Conservation (phyloP, 53 echinoderm and acorn worm species). For the Henricia sp. region DNA sequence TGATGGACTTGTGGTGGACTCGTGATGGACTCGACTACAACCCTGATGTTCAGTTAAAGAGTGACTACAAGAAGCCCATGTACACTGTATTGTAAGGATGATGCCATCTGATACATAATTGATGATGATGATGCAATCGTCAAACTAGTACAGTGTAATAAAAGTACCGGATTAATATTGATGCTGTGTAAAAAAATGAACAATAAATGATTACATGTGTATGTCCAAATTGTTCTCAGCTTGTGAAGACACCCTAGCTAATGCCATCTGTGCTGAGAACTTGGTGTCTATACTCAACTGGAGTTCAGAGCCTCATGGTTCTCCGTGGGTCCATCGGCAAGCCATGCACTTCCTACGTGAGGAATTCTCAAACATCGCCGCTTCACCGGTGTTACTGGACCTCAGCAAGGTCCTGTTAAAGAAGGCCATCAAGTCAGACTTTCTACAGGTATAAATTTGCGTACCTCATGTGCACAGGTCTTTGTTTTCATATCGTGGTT, state of each 20-base stretch:
- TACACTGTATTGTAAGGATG: too few species aligned
- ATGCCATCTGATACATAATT: too few species aligned
- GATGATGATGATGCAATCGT: too few species aligned
- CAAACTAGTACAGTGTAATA: too few species aligned
- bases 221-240: conserved; percentile 41
- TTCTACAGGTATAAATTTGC: conserved; percentile 98
- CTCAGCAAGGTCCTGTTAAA: conserved; percentile 80
- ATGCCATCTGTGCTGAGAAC: conserved; percentile 86
- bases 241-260: conserved; percentile 91
- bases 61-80: too few species aligned
- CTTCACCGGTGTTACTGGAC: conserved; percentile 87
- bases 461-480: too few species aligned
- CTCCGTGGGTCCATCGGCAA: conserved; percentile 92
- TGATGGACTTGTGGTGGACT: too few species aligned
- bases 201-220: background rate
- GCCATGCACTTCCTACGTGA: conserved; percentile 95
- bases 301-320: conserved; percentile 96
- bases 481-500: too few species aligned
- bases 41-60: too few species aligned
- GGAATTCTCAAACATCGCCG: conserved; percentile 82
- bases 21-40: too few species aligned
- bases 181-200: too few species aligned
- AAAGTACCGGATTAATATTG: too few species aligned
- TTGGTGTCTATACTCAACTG: conserved; percentile 87
- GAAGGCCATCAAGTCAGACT: conserved; percentile 91